Evolutionary conservation across 2,113 vertebrate species (phyloP).

Genomic region (Rhinichthys klamathensis): DNA sequence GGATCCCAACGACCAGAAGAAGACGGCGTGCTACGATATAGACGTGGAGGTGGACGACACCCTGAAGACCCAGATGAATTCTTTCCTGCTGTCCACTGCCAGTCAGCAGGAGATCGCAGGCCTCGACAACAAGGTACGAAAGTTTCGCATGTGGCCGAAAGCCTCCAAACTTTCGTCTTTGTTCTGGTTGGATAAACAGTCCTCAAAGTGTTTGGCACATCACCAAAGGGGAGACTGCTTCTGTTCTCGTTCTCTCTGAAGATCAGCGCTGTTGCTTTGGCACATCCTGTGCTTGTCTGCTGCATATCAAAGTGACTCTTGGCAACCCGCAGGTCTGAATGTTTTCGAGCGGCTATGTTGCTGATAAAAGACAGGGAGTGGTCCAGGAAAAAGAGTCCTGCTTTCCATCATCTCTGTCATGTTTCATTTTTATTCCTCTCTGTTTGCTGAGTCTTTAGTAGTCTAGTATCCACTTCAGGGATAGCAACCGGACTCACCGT

Average conservation of each 20-base stretch:
- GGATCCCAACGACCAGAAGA: constrained; percentile 99
- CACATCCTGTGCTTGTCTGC: constrained; percentile 46
- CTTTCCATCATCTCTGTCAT: not conserved
- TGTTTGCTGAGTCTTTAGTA: not conserved
- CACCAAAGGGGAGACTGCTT: not conserved
- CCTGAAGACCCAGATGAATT: constrained; percentile 99
- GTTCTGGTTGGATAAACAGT: constrained; percentile 15
- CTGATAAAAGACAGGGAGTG: not conserved
- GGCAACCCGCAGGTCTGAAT: not conserved
- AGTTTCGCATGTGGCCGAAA: not conserved
- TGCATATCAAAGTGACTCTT: constrained; percentile 39
- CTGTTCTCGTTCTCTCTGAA: constrained; percentile 39
- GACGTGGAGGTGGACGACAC: constrained; percentile 99
- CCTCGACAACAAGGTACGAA: constrained; percentile 93
- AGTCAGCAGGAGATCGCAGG: constrained; percentile 98
- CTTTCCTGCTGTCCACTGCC: constrained; percentile 95
- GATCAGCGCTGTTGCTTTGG: constrained; percentile 20
- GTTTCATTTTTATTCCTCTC: not conserved
- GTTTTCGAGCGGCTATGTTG: not conserved
- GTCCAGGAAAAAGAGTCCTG: not conserved
- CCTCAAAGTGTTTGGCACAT: not conserved
- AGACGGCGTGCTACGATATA: constrained; percentile 99
- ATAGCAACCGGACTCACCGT: not conserved
- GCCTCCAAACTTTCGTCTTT: not conserved
- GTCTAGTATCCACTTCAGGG: not conserved